Base-by-base conservation (phyloP, 1,140 invertebrate species). In the Drosophila lini region DNA sequence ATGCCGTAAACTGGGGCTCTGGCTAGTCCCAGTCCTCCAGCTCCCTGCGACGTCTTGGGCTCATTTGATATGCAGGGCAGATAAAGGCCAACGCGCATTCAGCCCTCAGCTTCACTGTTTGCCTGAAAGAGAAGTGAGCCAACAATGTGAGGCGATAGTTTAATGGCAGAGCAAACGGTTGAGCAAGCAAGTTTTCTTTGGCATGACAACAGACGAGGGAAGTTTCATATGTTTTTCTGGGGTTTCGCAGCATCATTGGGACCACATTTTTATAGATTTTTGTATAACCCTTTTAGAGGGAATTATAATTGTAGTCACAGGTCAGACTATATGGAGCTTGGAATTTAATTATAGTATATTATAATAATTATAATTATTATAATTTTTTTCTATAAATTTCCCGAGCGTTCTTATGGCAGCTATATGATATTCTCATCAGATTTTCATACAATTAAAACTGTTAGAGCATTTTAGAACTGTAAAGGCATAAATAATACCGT, bases 31-130 rank as follows among this genome's bases (percentile, higher is more conserved):
- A 38, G 44, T 59, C 45, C 59, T 28, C 16, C 8, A 32, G 16
- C 59, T 47, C 62, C 59, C 42, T 64, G 41, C 52, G 36, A 42
- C 34, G 48, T 77, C 63, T 79, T 81, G 79, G 75, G 82, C 73
- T 45, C 80, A 88, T 88, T 88, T 88, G 83, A 88, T 88, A 88
- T 88, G 83, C 83, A 88, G 74, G 83, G 77, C 83, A 80, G 83
- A 88, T 88, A 88, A 88, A 88, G 83, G 80, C 76, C 84, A 88
- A 63, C 84, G 83, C 76, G 75, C 70, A 88, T 86, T 86, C 82
- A 88, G 53, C 57, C 61, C 52, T 63, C 56, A 62, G 45, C 61
- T 60, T 61, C 63, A 48, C 44, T 56, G 50, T 74, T 76, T 69
- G 50, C 60, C 64, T 68, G 42, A 62, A 63, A 73, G 53, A 55